Conservation (phyloP, 2,888 invertebrate genomes). For the Camptogramma bilineatum region DNA sequence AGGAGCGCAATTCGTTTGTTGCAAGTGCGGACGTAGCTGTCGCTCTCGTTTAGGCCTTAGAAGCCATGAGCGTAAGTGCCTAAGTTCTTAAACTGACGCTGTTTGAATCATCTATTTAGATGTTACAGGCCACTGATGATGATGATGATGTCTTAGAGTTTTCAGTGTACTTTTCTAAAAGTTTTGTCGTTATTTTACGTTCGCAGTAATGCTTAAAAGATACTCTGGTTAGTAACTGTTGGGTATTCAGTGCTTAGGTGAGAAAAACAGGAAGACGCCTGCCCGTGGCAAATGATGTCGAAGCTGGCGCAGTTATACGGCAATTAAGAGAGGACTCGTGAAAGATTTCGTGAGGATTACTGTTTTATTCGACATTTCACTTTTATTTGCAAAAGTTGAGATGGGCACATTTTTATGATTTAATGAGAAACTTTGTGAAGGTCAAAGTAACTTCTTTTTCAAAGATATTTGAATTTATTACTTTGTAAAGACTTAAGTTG, state of each 20-base stretch:
- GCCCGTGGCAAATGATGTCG: conserved; percentile 58
- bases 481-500: background rate
- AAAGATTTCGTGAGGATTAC: conserved; percentile 56
- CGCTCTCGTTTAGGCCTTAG: too few species aligned
- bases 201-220: background rate
- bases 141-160: too few species aligned
- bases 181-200: background rate
- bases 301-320: conserved; percentile 54
- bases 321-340: conserved; percentile 66
- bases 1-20: too few species aligned
- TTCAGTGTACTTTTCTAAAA: too few species aligned
- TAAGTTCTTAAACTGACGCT: too few species aligned
- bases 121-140: too few species aligned
- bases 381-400: background rate
- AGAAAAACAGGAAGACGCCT: conserved; percentile 55
- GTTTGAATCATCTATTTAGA: too few species aligned
- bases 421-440: background rate
- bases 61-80: too few species aligned
- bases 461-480: background rate
- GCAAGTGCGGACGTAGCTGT: too few species aligned
- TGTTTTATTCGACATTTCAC: conserved; percentile 30
- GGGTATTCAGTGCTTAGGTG: conserved; percentile 36
- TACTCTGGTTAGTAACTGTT: conserved; percentile 1
- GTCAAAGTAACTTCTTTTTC: background rate
- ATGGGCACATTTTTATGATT: background rate